Evolutionary conservation across 2,113 vertebrate genomes (phyloP), one percentile per base, ranked within the genome.

Genomic region (Eleginops maclovinus): DNA sequence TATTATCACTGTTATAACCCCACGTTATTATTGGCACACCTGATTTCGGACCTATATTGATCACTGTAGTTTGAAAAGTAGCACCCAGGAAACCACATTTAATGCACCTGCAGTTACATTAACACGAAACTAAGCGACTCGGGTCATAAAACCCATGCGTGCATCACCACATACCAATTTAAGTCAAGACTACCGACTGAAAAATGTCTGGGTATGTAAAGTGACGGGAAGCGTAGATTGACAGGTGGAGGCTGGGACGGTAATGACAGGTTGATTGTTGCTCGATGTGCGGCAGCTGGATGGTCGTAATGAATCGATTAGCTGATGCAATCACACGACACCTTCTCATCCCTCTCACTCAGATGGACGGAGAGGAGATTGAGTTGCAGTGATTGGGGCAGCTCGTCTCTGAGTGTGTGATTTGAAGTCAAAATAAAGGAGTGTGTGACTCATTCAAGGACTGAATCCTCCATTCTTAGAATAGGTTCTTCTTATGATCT

Each of bases 301-400:
- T 16, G 40, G 3, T 9, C 43, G 72, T 68, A 41, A 61, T 51
- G 75, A 72, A 1, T 56, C 60, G 77, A 81, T 81, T 63, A 76
- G 22, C 58, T 75, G 74, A 87, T 56, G 72, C 50, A 76, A 68
- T 73, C 62, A 51, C 72, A 46, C 40, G 71, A 65, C 75, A 72
- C 31, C 40, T 2, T 26, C 31, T 31, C 44, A 41, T 71, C 44
- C n/a, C 31, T 66, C 36, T 47, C 63, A 70, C 36, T 80, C 54
- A 71, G 43, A 47, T 16, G 24, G 70, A 65, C 61, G 2, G 22
- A 16, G 56, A 47, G 8, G 47, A 72, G 60, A 56, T 4, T 49
- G 16, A 12, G 59, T n/a, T 50, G 17, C 7, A 1, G 3, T 41
- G 70, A 70, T 24, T 19, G 11, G 63, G 17, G 17, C 58, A 19